A percentile compares a stretch with the other conserved stretches of the same genome.
phyloP scores from a whole-genome alignment of 2,888 invertebrate genomes.

The Xiphydria camelus region DNA sequence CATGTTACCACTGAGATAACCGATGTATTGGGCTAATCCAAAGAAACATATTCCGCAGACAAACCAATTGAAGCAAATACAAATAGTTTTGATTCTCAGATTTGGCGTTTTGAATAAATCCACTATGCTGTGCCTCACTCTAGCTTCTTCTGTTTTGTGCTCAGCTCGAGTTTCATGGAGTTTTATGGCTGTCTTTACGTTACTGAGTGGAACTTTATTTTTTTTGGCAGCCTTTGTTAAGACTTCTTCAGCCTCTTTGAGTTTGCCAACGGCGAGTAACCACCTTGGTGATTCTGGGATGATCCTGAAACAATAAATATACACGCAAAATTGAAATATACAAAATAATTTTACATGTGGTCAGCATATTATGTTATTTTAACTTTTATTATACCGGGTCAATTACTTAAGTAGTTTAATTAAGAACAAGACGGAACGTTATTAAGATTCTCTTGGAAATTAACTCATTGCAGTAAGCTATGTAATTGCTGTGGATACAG shows the following conservation, averaged over 20 bases:
- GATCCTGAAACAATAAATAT: slow-evolving; percentile 44
- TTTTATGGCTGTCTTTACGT: slow-evolving; percentile 45
- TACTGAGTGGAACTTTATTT: slow-evolving; percentile 51
- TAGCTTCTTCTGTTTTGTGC: slow-evolving; percentile 55
- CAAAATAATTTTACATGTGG: slow-evolving; percentile 1
- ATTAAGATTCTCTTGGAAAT: too few relatives aligned
- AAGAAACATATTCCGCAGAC: slow-evolving; percentile 64
- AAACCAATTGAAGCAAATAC: slow-evolving; percentile 59
- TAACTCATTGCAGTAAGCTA: too few relatives aligned
- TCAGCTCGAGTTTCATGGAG: slow-evolving; percentile 30
- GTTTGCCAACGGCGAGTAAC: slow-evolving; percentile 56
- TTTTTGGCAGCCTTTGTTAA: slow-evolving; percentile 53
- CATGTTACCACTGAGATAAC: slow-evolving; percentile 59
- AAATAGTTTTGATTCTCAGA: slow-evolving; percentile 53
- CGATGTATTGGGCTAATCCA: slow-evolving; percentile 62
- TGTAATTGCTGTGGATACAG: too few relatives aligned
- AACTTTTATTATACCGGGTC: too few relatives aligned
- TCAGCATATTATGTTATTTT: too few relatives aligned
- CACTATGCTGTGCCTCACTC: slow-evolving; percentile 53
- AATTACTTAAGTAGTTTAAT: background rate
- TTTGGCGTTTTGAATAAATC: slow-evolving; percentile 54
- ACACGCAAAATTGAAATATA: background rate
- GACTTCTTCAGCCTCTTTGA: slow-evolving; percentile 52
- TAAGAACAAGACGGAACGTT: too few relatives aligned
- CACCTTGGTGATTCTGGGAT: slow-evolving; percentile 61